These are phyloP conservation scores for Schlechtendalia chinensis DNA, from an alignment of 1,140 invertebrate genomes.

Conservation along the genomic window DNA sequence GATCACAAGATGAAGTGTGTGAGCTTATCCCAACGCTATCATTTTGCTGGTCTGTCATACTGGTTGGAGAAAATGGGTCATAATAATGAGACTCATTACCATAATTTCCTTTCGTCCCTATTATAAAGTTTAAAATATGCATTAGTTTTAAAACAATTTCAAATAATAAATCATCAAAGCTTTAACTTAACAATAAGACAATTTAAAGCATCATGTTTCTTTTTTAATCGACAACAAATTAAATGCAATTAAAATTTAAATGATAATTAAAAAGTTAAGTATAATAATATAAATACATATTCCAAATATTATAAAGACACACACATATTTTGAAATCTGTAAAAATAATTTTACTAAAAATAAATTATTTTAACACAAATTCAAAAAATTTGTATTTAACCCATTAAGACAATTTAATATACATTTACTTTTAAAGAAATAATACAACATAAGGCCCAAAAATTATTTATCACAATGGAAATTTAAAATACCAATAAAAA, in stretches of 20 bases:
- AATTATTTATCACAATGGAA: neutral
- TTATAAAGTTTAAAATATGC: neutral
- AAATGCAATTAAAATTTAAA: no score
- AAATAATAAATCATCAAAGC: neutral
- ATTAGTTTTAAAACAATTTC: neutral
- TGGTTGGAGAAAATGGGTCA: conserved; percentile 36
- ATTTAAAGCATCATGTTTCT: neutral
- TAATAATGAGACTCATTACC: conserved; percentile 41
- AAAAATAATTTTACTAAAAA: no score
- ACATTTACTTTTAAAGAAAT: neutral
- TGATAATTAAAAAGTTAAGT: no score
- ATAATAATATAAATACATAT: no score
- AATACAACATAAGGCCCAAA: neutral
- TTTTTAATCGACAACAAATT: no score
- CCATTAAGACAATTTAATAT: neutral
- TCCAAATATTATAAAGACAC: no score
- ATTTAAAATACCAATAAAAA: neutral
- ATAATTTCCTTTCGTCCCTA: conserved; percentile 42
- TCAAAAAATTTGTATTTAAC: neutral
- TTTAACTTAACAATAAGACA: neutral
- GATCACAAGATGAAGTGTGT: conserved; percentile 44
- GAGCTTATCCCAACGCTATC: conserved; percentile 28
- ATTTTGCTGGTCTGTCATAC: conserved; percentile 20
- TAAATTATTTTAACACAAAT: no score
- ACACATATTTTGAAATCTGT: no score